A percentile compares a stretch with the other conserved stretches of the same genome.
Evolutionary conservation across 2,797 vertebrate species (phyloP).

Genomic region (Acropternis orthonyx): DNA sequence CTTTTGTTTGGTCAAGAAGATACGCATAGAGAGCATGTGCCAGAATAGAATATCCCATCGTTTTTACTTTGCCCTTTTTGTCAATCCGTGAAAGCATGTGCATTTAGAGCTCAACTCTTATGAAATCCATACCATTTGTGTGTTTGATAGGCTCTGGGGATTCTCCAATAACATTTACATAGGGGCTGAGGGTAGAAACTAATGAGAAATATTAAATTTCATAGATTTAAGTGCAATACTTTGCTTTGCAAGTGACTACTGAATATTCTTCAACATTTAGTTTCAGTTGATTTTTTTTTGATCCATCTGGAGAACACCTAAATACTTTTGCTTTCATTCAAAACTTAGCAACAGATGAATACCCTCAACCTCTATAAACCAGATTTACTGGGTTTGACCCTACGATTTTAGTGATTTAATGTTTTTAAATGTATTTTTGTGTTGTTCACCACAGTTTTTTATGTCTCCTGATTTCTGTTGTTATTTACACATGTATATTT

Average conservation of each 20-base stretch:
- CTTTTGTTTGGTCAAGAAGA: not conserved
- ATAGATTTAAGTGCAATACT: not conserved
- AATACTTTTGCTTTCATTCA: not conserved
- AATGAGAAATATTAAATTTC: not conserved
- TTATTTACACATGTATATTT: slow-evolving; percentile 52
- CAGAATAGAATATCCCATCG: not conserved
- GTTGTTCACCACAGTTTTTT: slow-evolving; percentile 47
- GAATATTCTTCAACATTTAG: not conserved
- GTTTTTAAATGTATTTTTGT: not conserved
- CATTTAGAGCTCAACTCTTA: not conserved
- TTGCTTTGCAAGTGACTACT: not conserved
- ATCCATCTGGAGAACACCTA: not conserved
- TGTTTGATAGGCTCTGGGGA: not conserved
- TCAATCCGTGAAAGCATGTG: not conserved
- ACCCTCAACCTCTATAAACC: not conserved
- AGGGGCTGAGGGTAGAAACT: not conserved
- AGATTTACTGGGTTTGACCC: too few relatives aligned
- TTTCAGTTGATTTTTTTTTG: slow-evolving; percentile 18
- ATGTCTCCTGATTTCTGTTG: slow-evolving; percentile 39
- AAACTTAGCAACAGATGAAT: slow-evolving; percentile 12
- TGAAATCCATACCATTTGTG: not conserved
- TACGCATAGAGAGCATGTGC: not conserved
- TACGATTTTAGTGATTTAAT: not conserved
- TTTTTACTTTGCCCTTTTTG: not conserved
- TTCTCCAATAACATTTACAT: not conserved